These are phyloP conservation scores for Pseudomyrmex cubaensis DNA, from an alignment of 1,140 invertebrate genomes.

Conservation along the genomic window DNA sequence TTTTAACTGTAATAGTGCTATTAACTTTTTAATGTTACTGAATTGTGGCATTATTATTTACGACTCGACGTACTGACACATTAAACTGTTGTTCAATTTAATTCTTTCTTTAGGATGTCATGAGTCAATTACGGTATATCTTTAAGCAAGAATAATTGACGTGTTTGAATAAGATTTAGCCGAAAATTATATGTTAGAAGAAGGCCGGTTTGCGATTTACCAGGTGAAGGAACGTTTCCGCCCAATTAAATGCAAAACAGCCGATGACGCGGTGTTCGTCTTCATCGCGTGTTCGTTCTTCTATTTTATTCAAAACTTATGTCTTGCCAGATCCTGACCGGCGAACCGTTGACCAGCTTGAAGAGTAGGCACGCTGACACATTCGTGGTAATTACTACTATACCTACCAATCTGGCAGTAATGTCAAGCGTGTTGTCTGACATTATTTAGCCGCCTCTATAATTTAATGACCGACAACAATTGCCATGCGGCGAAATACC, in stretches of 20 bases:
- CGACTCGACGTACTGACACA: conserved; percentile 1
- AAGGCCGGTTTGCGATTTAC: conserved; percentile 21
- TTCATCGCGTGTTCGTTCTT: neutral
- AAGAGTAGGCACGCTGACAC: neutral
- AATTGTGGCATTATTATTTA: neutral
- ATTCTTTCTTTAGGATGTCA: conserved; percentile 7
- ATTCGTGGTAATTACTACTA: conserved; percentile 47
- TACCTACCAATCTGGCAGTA: neutral
- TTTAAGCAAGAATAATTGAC: neutral
- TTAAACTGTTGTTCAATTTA: neutral
- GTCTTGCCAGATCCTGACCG: neutral
- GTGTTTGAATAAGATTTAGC: conserved; percentile 30
- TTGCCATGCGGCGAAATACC: conserved; percentile 29
- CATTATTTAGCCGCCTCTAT: conserved; percentile 46
- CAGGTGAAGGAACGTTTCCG: conserved; percentile 23
- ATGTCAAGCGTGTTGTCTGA: conserved; percentile 11
- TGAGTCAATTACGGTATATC: neutral
- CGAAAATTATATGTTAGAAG: conserved; percentile 39
- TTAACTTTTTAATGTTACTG: neutral
- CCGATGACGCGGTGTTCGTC: neutral
- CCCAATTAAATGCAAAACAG: conserved; percentile 61
- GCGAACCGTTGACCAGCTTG: neutral
- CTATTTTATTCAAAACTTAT: conserved; percentile 7
- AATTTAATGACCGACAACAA: conserved; percentile 44
- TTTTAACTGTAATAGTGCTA: neutral